phyloP scores from a whole-genome alignment of 2,797 vertebrate genomes.

The Botia almorhae region DNA sequence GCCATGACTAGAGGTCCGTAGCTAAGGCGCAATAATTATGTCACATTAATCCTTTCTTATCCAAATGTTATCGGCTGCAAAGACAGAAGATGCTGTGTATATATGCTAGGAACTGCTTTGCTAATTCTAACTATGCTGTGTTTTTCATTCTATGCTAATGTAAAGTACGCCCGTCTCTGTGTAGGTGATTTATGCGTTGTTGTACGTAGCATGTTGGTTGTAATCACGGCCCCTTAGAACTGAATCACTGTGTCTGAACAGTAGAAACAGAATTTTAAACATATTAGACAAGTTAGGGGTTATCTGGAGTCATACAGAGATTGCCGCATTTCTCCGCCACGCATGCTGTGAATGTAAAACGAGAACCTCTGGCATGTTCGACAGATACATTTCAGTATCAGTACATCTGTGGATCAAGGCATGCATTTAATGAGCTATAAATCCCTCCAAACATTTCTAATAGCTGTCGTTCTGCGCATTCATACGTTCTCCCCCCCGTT shows the following conservation, averaged over 20 bases:
- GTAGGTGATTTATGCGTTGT: not conserved
- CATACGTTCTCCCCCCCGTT: conserved; percentile 28
- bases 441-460: conserved; percentile 44
- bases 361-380: conserved; percentile 10
- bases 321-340: not conserved
- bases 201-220: not conserved
- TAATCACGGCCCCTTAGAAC: conserved; percentile 3
- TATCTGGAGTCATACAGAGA: conserved; percentile 19
- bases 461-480: conserved; percentile 24
- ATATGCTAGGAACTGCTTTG: not conserved
- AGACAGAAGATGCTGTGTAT: not conserved
- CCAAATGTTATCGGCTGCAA: conserved; percentile 37
- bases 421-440: conserved; percentile 39
- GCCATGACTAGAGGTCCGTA: conserved; percentile 30
- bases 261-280: not conserved
- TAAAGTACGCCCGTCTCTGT: not conserved
- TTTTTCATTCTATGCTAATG: not conserved
- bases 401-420: conserved; percentile 39
- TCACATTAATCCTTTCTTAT: conserved; percentile 48
- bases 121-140: not conserved
- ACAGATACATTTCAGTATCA: conserved; percentile 39
- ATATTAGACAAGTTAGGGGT: conserved; percentile 22
- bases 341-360: conserved; percentile 32
- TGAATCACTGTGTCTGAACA: conserved; percentile 4
- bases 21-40: conserved; percentile 50